A percentile compares a stretch with the other conserved stretches of the same genome.
These are phyloP conservation scores for Phalacrocorax carbo DNA, from an alignment of 2,113 vertebrate species.

Conservation along the genomic window DNA sequence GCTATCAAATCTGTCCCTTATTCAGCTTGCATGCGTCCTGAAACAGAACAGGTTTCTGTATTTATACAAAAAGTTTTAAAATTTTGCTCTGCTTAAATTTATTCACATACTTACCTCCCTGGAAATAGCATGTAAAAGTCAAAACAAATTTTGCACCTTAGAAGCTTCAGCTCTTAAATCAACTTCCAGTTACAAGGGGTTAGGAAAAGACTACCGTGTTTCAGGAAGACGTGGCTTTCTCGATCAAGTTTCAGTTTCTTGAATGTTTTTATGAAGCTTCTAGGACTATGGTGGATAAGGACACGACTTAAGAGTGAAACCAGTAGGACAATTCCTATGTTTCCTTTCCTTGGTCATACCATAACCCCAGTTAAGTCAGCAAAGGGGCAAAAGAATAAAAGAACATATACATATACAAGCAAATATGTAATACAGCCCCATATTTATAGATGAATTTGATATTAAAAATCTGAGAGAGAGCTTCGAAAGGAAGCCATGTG, in stretches of 20 bases:
- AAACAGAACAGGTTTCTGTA: not conserved
- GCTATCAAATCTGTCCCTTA: not conserved
- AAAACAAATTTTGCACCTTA: not conserved
- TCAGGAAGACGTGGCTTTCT: not conserved
- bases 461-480: not conserved
- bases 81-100: not conserved
- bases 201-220: not conserved
- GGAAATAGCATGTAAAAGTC: not conserved
- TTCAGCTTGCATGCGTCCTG: not conserved
- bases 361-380: not conserved
- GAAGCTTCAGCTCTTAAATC: not conserved
- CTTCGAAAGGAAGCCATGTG: not conserved
- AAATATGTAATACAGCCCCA: not conserved
- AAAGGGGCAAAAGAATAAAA: not conserved
- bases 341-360: not conserved
- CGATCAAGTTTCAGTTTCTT: not conserved
- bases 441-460: not conserved
- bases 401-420: not conserved
- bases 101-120: not conserved
- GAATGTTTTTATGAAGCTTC: not conserved
- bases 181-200: not conserved
- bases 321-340: not conserved
- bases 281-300: not conserved
- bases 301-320: not conserved
- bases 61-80: not conserved